Base-by-base conservation (phyloP, 2,113 vertebrate genomes). In the Mustela nigripes region DNA sequence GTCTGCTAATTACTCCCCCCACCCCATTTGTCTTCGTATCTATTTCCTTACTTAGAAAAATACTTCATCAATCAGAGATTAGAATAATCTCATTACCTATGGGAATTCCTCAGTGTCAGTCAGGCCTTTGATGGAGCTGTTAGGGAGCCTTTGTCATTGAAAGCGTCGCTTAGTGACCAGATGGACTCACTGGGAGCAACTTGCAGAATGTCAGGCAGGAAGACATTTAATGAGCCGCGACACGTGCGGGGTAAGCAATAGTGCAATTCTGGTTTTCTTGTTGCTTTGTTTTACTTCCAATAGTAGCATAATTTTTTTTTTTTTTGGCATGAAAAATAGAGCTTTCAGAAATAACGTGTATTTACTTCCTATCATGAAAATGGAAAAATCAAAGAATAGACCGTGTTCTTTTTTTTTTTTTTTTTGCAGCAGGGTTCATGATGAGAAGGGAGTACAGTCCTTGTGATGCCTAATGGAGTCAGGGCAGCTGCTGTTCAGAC, bases 51-150 rank as follows among this genome's bases (percentile, higher is more conserved):
- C 90, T 97, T 92, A 73, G 92, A 94, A 82, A 80, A 97, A 69
- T 78, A 94, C 86, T 95, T 96, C 96, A 92, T 98, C 97, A 73
- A 60, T 96, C 97, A 95, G 95, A 87, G 96, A 97, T 95, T 80
- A 92, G 90, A 63, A 92, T 94, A 90, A 95, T 95, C 92, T 88
- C 74, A 65, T 91, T 91, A 58, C 95, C 92, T 71, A 0, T n/a
- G 95, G 91, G 96, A 81, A 94, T 89, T 87, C 89, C 50, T 95
- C 42, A 14, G 21, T 14, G 88, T 22, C 39, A 48, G 78, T 56
- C 42, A 5, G 53, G 26, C 39, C 83, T 91, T 89, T 94, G 92
- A 92, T 96, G 94, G 93, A 94, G 91, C 42, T 60, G 53, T 91
- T 73, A 74, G 58, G 58, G 85, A 62, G 73, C 14, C 73, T 63